Base-by-base conservation (phyloP, 1,140 invertebrate species). In the Lasaia peninsularis region DNA sequence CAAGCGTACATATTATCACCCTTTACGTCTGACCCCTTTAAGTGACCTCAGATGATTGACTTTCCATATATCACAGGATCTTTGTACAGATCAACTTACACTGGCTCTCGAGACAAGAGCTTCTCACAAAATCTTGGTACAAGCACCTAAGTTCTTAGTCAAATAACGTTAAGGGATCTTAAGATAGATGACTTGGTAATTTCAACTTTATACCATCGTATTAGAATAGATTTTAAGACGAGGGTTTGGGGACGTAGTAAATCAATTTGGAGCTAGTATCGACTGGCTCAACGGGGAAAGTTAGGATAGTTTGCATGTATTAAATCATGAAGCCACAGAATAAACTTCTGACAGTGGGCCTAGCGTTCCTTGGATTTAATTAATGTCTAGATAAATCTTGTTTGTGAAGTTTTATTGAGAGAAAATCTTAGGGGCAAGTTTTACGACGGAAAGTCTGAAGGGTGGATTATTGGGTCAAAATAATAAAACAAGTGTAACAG, bases 1-100 rank as follows among this genome's bases (percentile, higher is more conserved):
- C 60, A 52, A 58, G 65, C 64, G 62, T 73, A 80, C 71, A 79
- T 71, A 75, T 82, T 81, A 82, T 78, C 76, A 80, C 79, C 73
- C 71, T 65, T 75, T 64, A 77, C 58, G 55, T 68, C 65, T 82
- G 80, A 75, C 70, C 80, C 60, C 58, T 71, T 44, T 33, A 54
- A 59, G 32, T 54, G 52, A 40, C 37, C 28, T 58, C 14, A 56
- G 40, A 65, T 67, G 58, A 62, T 65, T 51, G 51, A 56, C 31
- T 32, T 49, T 32, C 40, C 48, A 56, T 64, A 67, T 53, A 37
- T 55, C 58, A 52, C 37, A 28, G 32, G 31, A 33, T 37, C 40
- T 35, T 48, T 40, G 54, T 44, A 59, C n/a, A 68, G 78, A 10
- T 76, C 78, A 63, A 50, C 11, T 52, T 71, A 69, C n/a, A 48